Base-by-base conservation (phyloP, 2,797 vertebrate genomes). In the Lophotriccus pileatus region DNA sequence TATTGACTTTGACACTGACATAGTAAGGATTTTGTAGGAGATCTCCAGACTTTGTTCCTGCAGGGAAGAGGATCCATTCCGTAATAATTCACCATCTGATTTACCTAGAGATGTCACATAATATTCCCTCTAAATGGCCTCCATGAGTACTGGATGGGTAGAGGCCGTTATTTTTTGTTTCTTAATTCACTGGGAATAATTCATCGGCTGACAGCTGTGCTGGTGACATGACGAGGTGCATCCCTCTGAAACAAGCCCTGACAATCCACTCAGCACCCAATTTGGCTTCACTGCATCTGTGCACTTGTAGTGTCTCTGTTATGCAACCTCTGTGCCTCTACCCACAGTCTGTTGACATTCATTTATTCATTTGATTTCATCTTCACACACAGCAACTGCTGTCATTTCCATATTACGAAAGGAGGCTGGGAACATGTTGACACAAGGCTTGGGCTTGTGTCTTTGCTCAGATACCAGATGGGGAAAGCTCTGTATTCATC, bases 331-430 rank as follows among this genome's bases (percentile, higher is more conserved):
- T 88, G 86, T 58, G 92, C 80, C 83, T 82, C 93, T 87, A 74
- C 92, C 78, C 93, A n/a, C 83, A 87, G 87, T 87, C 95, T 93
- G 85, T 80, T 96, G 96, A 87, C 84, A 67, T 95, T 96, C 95
- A 91, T 94, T 95, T 96, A 96, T 97, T 96, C 96, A 80, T 94
- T 93, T 88, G 94, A 85, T 97, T 96, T 83, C 86, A 87, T 85
- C 87, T 81, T 68, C 37, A 14, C 72, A 73, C 84, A 88, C 60
- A 13, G 91, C 83, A 80, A 78, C 58, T 7, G 8, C 95, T 95
- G 94, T 92, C 94, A 84, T 95, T 96, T 90, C 93, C 85, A 66
- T 41, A 25, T 89, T 87, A 74, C 4, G 2, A 91, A 90, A 89
- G 83, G 91, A 91, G 90, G 56, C 62, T 82, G 92, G 87, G 89